Base-by-base conservation (phyloP, 2,113 vertebrate species). In the Xiphias gladius region DNA sequence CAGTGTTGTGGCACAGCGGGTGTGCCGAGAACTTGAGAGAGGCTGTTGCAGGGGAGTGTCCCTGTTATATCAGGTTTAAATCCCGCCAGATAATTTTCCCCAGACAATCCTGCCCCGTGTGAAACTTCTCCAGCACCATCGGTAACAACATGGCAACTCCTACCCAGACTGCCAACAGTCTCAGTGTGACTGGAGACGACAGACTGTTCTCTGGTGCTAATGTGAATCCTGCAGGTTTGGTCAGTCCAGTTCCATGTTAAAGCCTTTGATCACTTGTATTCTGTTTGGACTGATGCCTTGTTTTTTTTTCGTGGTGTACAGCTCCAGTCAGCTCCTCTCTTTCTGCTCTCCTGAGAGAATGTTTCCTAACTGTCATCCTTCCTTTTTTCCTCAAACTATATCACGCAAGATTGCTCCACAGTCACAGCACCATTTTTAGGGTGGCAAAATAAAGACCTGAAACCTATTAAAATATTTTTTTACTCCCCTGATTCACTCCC, bases 31-130 rank as follows among this genome's bases (percentile, higher is more conserved):
- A 84, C 50, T 28, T 11, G 78, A 79, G 81, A 71, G n/a, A 52
- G 68, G 52, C 78, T 86, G 86, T 84, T 88, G 76, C 85, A 79
- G 86, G 66, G 89, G 89, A 82, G 88, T 88, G 79, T 86, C 68
- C 68, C 50, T 73, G 83, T 64, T 82, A 82, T 82, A 86, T 85
- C 35, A 70, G 75, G 72, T 76, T 67, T 55, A 64, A 84, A 82
- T 57, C 19, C 43, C 57, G 61, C 41, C n/a, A 46, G 39, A 73
- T 14, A 17, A 41, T 48, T 65, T 0, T 48, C 62, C 70, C 52
- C 54, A 55, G 19, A 66, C 1, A 6, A 22, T 62, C 55, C 24
- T 37, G 37, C 41, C 62, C 59, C 4, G 1, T 71, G 58, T 59
- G 30, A 87, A 75, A 83, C 11, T 54, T 73, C 35, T 59, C 41